Conservation (phyloP, 2,888 invertebrate genomes). For the Pomacea canaliculata region DNA sequence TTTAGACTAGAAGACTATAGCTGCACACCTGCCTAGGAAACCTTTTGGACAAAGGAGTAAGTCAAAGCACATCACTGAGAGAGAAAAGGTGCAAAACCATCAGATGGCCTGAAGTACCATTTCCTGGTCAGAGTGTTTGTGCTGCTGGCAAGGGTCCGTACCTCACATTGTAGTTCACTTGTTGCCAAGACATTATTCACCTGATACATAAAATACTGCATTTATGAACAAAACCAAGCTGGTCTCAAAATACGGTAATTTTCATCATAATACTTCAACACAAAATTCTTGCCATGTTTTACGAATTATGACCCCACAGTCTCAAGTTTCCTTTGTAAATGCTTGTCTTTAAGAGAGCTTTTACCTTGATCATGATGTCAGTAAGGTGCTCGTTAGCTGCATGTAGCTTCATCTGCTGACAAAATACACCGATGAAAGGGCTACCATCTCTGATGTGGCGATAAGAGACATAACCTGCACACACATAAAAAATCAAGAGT, state of each 20-base stretch:
- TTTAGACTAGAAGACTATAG: too few relatives aligned
- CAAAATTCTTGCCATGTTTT: background rate
- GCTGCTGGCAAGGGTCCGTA: slow-evolving; percentile 27
- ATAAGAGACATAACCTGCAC: slow-evolving; percentile 28
- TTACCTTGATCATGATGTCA: slow-evolving; percentile 22
- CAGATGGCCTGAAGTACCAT: slow-evolving; percentile 26
- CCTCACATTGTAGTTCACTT: background rate
- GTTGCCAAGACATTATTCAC: slow-evolving; percentile 12
- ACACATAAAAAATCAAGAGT: background rate
- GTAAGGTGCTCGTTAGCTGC: slow-evolving; percentile 8
- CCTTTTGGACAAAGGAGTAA: too few relatives aligned
- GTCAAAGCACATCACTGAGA: too few relatives aligned
- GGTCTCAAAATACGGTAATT: too few relatives aligned
- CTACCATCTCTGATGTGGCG: slow-evolving; percentile 16
- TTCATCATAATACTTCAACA: background rate
- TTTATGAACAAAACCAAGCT: too few relatives aligned
- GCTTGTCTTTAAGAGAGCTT: background rate
- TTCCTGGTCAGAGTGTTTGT: slow-evolving; percentile 20
- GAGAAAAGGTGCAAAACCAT: too few relatives aligned
- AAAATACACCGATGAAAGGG: slow-evolving; percentile 25
- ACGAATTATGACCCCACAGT: background rate
- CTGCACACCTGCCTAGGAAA: too few relatives aligned
- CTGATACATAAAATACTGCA: slow-evolving; percentile 8
- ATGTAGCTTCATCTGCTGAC: background rate
- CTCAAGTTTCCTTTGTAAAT: background rate